Conservation (phyloP, 2,113 vertebrate species). For the Bos taurus region ARS-UCD2.0 NC_037331.1:89271501-89272000, state of each 20-base stretch:
- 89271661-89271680: background rate
- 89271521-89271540: background rate
- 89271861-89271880: rapidly evolving
- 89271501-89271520: background rate
- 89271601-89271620: background rate
- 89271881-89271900: too few relatives aligned
- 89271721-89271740: background rate
- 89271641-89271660: background rate
- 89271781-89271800: too few relatives aligned
- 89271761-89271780: too few relatives aligned
- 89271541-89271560: background rate
- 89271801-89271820: too few relatives aligned
- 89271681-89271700: background rate
- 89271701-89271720: background rate
- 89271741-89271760: background rate
- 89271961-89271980: too few relatives aligned
- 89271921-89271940: too few relatives aligned
- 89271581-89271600: background rate
- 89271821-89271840: too few relatives aligned
- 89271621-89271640: background rate
- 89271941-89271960: too few relatives aligned
- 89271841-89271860: too few relatives aligned
- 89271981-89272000: too few relatives aligned
- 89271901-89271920: too few relatives aligned
- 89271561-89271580: background rate